Percentiles rank a stretch among this genome's conserved stretches.
Conservation (phyloP, 1,140 invertebrate genomes). For the Aphelenchoides besseyi region DNA sequence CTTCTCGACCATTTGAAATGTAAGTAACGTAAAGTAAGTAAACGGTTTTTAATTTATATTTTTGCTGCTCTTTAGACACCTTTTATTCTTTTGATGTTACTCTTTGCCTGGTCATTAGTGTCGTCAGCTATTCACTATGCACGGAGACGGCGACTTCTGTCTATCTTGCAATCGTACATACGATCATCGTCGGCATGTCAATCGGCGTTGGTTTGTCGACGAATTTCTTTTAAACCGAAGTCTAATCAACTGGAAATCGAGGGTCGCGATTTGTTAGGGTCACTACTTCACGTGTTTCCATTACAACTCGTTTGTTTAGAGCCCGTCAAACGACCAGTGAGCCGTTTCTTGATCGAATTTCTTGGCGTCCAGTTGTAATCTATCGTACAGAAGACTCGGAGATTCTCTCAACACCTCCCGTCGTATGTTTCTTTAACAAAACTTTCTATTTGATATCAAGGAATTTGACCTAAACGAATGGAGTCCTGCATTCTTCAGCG, state of each 20-base stretch:
- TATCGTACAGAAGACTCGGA: not conserved
- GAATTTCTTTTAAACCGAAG: not conserved
- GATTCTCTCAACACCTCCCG: not conserved
- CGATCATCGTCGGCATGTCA: not conserved
- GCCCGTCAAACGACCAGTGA: not conserved
- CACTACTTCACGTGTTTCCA: not conserved
- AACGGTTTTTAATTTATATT: too few species aligned
- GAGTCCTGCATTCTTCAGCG: slow-evolving; percentile 3
- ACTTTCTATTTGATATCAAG: not conserved
- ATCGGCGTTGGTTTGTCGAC: not conserved
- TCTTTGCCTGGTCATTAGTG: slow-evolving; percentile 26
- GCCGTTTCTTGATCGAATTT: not conserved
- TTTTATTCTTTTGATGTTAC: too few species aligned
- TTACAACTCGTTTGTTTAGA: not conserved
- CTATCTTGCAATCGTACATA: not conserved
- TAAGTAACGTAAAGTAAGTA: too few species aligned
- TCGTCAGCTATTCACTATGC: slow-evolving; percentile 23
- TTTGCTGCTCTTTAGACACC: too few species aligned
- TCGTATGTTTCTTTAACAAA: not conserved
- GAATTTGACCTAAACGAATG: slow-evolving; percentile 13
- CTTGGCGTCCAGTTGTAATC: not conserved
- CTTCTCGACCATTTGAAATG: too few species aligned
- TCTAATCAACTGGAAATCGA: not conserved
- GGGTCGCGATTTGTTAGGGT: not conserved
- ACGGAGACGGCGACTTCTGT: slow-evolving; percentile 2